These are phyloP conservation scores for Ceratitis capitata DNA, from an alignment of 1,140 invertebrate species.

Conservation along the genomic window DNA sequence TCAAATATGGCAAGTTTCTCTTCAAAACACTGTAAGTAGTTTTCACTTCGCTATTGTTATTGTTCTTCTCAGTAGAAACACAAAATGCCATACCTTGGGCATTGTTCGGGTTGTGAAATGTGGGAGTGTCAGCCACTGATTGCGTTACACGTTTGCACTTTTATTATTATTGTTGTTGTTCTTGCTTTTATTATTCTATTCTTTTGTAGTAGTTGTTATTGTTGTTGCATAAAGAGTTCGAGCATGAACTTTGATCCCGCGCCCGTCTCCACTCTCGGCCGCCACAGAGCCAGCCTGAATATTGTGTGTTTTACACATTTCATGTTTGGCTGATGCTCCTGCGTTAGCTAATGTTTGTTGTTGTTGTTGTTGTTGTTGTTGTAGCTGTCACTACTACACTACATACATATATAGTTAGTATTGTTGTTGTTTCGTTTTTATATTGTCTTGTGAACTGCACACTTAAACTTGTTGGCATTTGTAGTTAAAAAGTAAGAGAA, in stretches of 20 bases:
- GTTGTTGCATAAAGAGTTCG: slow-evolving; percentile 1
- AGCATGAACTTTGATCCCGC: slow-evolving; percentile 17
- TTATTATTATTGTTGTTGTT: background rate
- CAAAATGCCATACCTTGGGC: background rate
- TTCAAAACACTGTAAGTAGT: background rate
- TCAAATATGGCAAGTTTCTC: background rate
- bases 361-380: background rate
- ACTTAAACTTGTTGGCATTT: slow-evolving; percentile 35
- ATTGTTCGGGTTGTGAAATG: slow-evolving; percentile 2
- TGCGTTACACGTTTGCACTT: slow-evolving; percentile 12
- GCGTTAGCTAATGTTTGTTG: background rate
- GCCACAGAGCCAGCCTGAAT: too few species aligned
- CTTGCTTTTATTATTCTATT: background rate
- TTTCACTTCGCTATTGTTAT: background rate
- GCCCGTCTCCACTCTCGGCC: too few species aligned
- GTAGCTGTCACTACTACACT: background rate
- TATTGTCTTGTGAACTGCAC: slow-evolving; percentile 24
- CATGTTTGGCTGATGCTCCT: background rate
- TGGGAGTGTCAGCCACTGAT: slow-evolving; percentile 29
- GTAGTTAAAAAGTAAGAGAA: background rate
- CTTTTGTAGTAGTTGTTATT: background rate
- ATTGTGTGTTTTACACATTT: slow-evolving; percentile 16
- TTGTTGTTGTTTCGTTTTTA: background rate
- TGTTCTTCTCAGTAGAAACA: background rate
- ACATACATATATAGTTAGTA: background rate